A percentile compares a stretch with the other conserved stretches of the same genome.
Evolutionary conservation across 2,797 vertebrate species (phyloP).

Genomic region (Orientallactaga sibirica): DNA sequence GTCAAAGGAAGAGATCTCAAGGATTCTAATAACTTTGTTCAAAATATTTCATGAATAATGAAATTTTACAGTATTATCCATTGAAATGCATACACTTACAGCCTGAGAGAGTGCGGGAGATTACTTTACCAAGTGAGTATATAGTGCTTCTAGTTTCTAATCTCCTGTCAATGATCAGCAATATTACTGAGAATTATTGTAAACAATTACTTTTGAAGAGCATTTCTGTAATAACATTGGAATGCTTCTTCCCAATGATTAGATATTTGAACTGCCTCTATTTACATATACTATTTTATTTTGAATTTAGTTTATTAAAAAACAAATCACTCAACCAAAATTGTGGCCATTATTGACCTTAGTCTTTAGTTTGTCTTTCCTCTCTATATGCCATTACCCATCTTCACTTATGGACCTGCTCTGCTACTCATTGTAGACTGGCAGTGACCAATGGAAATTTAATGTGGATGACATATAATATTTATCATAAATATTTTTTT

Average conservation of each 20-base stretch:
- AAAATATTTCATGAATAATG: background rate
- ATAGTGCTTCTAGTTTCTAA: background rate
- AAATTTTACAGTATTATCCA: background rate
- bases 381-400: background rate
- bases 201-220: background rate
- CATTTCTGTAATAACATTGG: background rate
- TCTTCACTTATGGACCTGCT: background rate
- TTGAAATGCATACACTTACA: background rate
- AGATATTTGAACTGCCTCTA: background rate
- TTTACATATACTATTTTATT: constrained; percentile 4
- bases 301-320: constrained; percentile 16
- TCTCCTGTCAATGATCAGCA: background rate
- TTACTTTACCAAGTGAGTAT: background rate
- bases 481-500: background rate
- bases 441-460: background rate
- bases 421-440: background rate
- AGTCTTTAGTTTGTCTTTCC: background rate
- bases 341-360: background rate
- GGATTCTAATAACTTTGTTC: background rate
- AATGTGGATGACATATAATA: background rate
- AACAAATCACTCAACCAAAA: constrained; percentile 9
- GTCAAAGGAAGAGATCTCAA: too few species aligned
- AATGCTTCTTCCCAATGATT: constrained; percentile 32
- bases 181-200: background rate
- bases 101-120: background rate